phyloP scores from a whole-genome alignment of 2,113 vertebrate genomes.

The Varanus salvator region DNA sequence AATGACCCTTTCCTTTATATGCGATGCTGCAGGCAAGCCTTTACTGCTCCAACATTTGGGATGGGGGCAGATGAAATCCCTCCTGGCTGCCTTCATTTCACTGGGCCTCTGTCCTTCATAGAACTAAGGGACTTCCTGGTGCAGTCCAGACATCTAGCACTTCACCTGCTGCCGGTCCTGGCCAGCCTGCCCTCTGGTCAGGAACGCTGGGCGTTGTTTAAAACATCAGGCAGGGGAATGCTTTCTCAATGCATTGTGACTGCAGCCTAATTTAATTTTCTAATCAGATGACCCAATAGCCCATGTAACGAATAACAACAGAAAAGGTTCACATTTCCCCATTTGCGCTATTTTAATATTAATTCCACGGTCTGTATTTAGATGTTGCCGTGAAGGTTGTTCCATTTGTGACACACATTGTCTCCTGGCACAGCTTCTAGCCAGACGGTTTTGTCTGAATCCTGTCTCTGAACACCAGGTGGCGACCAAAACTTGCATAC shows the following conservation, averaged over 20 bases:
- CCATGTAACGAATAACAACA: no score
- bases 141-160: no score
- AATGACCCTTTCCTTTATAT: neutral
- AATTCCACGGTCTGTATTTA: neutral
- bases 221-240: no score
- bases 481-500: conserved; percentile 23
- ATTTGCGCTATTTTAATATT: neutral
- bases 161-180: no score
- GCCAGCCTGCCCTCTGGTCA: no score
- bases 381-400: neutral
- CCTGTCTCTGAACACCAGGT: conserved; percentile 32
- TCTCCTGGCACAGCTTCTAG: no score
- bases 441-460: neutral
- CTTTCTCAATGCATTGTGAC: no score
- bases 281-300: neutral
- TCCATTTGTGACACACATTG: neutral
- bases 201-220: no score
- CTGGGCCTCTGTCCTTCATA: no score
- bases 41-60: neutral
- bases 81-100: neutral
- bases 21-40: neutral
- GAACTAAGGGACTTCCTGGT: neutral
- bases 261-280: neutral
- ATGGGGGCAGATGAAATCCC: neutral
- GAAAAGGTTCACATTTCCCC: neutral